Conservation (phyloP, 64 coral and sea anemone species). For the Stichodactyla helianthus region DNA sequence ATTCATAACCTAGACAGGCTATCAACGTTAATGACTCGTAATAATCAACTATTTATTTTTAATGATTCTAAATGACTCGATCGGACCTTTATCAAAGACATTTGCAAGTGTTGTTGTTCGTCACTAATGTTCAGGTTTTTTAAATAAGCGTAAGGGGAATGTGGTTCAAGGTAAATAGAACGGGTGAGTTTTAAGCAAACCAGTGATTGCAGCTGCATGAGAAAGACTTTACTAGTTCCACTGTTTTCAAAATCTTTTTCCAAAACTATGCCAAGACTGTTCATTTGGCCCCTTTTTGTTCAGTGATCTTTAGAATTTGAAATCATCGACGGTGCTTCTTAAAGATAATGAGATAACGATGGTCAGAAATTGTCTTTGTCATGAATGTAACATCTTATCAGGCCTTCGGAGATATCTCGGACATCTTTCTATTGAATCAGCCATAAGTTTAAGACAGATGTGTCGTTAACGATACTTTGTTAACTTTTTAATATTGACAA, state of each 20-base stretch:
- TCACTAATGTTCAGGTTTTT: not conserved
- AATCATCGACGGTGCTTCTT: not conserved
- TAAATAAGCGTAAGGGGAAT: not conserved
- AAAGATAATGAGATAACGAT: not conserved
- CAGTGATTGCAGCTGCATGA: not conserved
- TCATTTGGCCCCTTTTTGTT: not conserved
- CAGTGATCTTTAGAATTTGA: not conserved
- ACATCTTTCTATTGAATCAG: not conserved
- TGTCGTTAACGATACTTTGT: not conserved
- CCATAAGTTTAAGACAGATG: constrained; percentile 3
- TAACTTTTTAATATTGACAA: not conserved
- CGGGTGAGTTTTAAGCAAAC: not conserved
- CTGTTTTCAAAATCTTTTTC: no score
- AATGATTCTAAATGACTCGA: constrained; percentile 5
- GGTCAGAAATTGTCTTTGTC: not conserved
- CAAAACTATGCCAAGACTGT: not conserved
- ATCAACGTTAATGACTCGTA: not conserved
- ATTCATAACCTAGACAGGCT: not conserved
- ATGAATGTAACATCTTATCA: not conserved
- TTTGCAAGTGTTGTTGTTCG: not conserved
- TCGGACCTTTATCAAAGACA: not conserved
- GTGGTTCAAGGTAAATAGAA: not conserved
- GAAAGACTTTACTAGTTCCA: not conserved
- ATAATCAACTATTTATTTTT: not conserved
- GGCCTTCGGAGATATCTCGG: not conserved